Evolutionary conservation across 2,113 vertebrate species (phyloP), one percentile per base, ranked within the genome.

Genomic region (Oryzias melastigma): DNA sequence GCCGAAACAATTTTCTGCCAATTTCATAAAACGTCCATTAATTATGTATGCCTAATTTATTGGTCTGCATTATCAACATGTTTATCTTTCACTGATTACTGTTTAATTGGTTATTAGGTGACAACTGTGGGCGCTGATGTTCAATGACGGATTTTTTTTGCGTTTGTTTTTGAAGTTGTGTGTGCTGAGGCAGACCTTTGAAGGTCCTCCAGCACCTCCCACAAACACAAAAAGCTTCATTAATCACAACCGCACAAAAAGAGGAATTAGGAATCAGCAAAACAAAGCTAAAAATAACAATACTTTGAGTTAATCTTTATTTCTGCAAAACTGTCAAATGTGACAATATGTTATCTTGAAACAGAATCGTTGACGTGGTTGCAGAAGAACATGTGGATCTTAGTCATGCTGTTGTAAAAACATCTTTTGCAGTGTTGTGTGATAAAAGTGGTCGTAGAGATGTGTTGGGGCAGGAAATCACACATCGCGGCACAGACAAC

Each of bases 11-110:
- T 83, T 81, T 82, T 79, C 57, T 71, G 68, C 65, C 22, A 19
- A 68, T 74, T 80, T 77, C 65, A 80, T 87, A 83, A 52, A 67
- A 75, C 70, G 52, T 61, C 55, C 78, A 77, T 89, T 78, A 73
- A 87, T 87, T 84, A 85, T 79, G 76, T 49, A 80, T 58, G 67
- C 55, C 55, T 71, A 53, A 77, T 85, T 75, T 85, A 88, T 80
- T 84, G 73, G 74, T 82, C 62, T 62, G 53, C 53, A 75, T 58
- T 78, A 81, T 85, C 75, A 85, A 78, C 78, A 73, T 82, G 74
- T 81, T 86, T 80, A 78, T 83, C 75, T 76, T 57, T 54, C 49
- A 46, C 56, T 68, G 70, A 85, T 78, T 73, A 63, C 61, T 55
- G 62, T 83, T 83, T 84, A 85, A 82, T 83, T 80, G 49, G 65